Conservation (phyloP, 2,797 vertebrate genomes). For the Diplodus sargus region DNA sequence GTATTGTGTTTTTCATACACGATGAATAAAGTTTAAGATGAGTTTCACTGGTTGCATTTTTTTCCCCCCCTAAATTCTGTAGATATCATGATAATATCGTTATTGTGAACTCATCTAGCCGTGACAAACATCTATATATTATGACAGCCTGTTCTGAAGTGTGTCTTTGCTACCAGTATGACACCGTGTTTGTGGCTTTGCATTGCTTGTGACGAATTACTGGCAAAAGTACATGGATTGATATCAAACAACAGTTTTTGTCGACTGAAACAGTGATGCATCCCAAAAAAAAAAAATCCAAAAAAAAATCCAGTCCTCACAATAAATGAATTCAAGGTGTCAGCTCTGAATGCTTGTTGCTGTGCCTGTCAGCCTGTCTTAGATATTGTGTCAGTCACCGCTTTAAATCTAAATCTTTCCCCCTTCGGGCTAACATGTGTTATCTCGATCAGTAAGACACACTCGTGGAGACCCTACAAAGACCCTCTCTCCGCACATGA, state of each 20-base stretch:
- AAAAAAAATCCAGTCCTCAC: constrained; percentile 7
- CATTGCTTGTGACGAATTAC: constrained; percentile 10
- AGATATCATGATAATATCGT: too few species aligned
- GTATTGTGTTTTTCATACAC: too few species aligned
- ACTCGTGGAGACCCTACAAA: background rate
- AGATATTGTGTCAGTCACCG: constrained; percentile 57
- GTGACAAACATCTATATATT: too few species aligned
- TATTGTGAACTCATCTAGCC: too few species aligned
- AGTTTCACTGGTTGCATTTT: too few species aligned
- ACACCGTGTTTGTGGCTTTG: background rate
- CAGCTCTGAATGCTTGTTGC: constrained; percentile 56
- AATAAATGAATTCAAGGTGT: constrained; percentile 49
- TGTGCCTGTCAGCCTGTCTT: constrained; percentile 57
- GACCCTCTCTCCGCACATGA: constrained; percentile 25
- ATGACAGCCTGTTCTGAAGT: too few species aligned
- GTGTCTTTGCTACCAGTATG: background rate
- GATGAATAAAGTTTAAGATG: too few species aligned
- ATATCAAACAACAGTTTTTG: constrained; percentile 5
- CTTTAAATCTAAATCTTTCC: background rate
- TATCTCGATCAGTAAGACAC: constrained; percentile 25
- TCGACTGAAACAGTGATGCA: background rate
- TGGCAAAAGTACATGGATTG: background rate
- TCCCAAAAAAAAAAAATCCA: background rate
- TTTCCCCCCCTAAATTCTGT: too few species aligned
- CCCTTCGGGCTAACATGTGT: constrained; percentile 20